Percentiles rank a stretch among this genome's conserved stretches.
Evolutionary conservation across 2,888 invertebrate species (phyloP).

Genomic region (Pinctada fucata): DNA sequence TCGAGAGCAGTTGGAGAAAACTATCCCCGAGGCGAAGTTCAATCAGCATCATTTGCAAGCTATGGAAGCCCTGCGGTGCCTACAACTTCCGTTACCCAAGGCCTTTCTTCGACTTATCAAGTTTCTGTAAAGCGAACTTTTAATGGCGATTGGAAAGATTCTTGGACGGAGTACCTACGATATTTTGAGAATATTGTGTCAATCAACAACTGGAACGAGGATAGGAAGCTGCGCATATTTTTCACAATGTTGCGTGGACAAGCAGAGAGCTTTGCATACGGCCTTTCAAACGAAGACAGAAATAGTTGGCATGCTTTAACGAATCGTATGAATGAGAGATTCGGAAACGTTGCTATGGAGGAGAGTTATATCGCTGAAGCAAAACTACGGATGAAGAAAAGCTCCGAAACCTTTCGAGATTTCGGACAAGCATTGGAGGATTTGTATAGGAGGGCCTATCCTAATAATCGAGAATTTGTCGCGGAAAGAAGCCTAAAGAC

Average conservation of each 20-base stretch:
- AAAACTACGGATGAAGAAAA: background rate
- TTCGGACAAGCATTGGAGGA: slow-evolving; percentile 21
- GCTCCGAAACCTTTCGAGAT: slow-evolving; percentile 13
- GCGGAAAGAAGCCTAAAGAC: slow-evolving; percentile 11
- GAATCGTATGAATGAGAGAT: slow-evolving; percentile 9
- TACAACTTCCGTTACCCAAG: no score
- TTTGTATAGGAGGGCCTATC: slow-evolving; percentile 14
- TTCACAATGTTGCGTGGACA: background rate
- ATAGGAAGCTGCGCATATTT: background rate
- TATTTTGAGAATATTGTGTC: slow-evolving; percentile 11
- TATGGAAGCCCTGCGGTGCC: no score
- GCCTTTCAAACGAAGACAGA: background rate
- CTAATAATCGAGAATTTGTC: slow-evolving; percentile 5
- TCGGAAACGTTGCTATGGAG: slow-evolving; percentile 6
- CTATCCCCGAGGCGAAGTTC: no score
- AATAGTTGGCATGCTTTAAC: background rate
- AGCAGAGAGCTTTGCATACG: slow-evolving; percentile 6
- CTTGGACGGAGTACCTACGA: no score
- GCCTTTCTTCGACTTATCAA: no score
- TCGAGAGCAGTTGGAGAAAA: no score
- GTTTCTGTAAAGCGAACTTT: no score
- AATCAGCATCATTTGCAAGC: no score
- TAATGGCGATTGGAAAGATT: no score
- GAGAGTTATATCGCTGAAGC: slow-evolving; percentile 16
- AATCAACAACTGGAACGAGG: background rate